Conservation (phyloP, 2,888 invertebrate genomes). For the Dascillus cervinus region DNA sequence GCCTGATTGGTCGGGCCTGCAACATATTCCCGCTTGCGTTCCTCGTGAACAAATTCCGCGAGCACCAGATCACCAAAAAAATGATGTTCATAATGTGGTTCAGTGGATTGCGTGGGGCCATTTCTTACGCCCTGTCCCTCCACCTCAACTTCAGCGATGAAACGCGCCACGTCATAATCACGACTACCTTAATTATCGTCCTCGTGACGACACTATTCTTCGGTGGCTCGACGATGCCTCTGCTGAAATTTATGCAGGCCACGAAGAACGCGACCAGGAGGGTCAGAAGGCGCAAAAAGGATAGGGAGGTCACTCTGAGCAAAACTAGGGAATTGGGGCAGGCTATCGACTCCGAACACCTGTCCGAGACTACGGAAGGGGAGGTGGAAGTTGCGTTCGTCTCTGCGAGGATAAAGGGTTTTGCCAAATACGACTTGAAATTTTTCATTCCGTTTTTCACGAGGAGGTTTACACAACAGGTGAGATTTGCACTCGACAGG, state of each 20-base stretch:
- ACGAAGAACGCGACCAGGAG: conserved; percentile 49
- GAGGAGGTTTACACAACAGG: conserved; percentile 88
- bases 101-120: conserved; percentile 92
- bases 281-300: conserved; percentile 47
- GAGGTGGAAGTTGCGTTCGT: conserved; percentile 84
- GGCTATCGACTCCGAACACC: conserved; percentile 86
- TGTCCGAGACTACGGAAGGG: conserved; percentile 89
- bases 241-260: conserved; percentile 85
- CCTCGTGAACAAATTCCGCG: conserved; percentile 90
- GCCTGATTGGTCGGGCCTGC: conserved; percentile 86
- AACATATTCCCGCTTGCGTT: conserved; percentile 95
- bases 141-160: conserved; percentile 92
- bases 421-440: conserved; percentile 85
- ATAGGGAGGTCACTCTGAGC: conserved; percentile 84
- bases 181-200: conserved; percentile 96
- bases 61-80: conserved; percentile 94
- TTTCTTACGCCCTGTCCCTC: conserved; percentile 94
- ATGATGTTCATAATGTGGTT: conserved; percentile 99
- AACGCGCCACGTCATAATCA: conserved; percentile 92
- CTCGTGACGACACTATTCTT: conserved; percentile 91
- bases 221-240: conserved; percentile 96
- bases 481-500: no score
- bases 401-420: conserved; percentile 74
- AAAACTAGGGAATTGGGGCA: conserved; percentile 98
- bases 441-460: conserved; percentile 96